Conservation (phyloP, 2,888 invertebrate species). For the Sclerodermus sp. region DNA sequence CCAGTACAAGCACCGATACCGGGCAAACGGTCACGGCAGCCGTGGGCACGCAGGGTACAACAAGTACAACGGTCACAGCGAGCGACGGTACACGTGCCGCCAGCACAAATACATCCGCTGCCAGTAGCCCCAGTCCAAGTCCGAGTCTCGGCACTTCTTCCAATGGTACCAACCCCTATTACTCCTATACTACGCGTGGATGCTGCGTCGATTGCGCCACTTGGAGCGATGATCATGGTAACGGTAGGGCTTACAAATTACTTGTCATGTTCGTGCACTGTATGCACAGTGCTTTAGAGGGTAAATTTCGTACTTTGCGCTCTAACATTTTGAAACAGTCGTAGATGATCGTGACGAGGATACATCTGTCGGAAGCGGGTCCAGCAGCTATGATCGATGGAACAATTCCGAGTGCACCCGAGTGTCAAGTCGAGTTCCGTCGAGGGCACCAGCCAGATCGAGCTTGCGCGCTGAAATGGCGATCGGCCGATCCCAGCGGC, state of each 20-base stretch:
- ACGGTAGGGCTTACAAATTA: neutral
- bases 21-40: conserved; percentile 32
- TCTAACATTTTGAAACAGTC: neutral
- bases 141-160: conserved; percentile 48
- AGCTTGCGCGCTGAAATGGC: neutral
- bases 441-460: neutral
- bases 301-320: no score
- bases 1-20: conserved; percentile 41
- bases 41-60: conserved; percentile 22
- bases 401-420: conserved; percentile 23
- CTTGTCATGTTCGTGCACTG: no score
- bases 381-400: conserved; percentile 38
- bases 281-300: no score
- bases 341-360: conserved; percentile 37
- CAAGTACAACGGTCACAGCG: conserved; percentile 24
- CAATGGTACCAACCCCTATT: conserved; percentile 46
- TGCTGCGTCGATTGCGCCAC: conserved; percentile 54
- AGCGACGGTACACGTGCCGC: conserved; percentile 29
- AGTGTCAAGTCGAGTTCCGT: neutral
- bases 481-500: neutral
- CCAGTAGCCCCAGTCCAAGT: conserved; percentile 44
- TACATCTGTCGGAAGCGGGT: conserved; percentile 43
- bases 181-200: conserved; percentile 49
- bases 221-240: conserved; percentile 55
- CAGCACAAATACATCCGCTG: conserved; percentile 39